phyloP scores from a whole-genome alignment of 1,140 invertebrate genomes.

The Chionoecetes opilio region DNA sequence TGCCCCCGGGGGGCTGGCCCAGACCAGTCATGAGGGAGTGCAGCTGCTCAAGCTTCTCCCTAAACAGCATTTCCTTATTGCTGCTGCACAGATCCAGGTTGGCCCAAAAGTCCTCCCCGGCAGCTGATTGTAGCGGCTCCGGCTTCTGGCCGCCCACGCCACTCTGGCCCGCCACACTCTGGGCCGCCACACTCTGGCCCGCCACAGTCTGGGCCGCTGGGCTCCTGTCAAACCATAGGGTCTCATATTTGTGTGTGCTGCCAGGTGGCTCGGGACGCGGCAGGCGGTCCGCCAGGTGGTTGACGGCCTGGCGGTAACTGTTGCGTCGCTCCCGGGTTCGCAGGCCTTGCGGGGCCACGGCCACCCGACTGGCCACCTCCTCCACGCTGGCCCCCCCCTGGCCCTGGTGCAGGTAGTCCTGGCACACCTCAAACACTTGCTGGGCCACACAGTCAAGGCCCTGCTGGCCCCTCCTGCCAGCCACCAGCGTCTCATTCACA shows the following conservation, averaged over 20 bases:
- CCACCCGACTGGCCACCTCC: conserved; percentile 81
- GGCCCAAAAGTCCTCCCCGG: conserved; percentile 63
- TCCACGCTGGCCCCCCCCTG: conserved; percentile 60
- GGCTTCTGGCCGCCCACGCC: neutral
- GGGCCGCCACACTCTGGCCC: neutral
- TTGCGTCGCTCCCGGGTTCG: conserved; percentile 83
- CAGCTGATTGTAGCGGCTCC: neutral
- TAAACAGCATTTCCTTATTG: conserved; percentile 74
- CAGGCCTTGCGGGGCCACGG: conserved; percentile 82
- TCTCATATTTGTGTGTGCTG: conserved; percentile 80
- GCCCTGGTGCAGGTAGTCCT: conserved; percentile 81
- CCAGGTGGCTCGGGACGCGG: conserved; percentile 40
- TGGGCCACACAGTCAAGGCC: conserved; percentile 75
- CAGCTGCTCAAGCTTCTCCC: conserved; percentile 76
- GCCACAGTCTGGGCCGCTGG: neutral
- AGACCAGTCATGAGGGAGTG: conserved; percentile 58
- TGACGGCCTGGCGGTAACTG: conserved; percentile 84
- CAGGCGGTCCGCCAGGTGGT: conserved; percentile 80
- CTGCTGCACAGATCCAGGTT: conserved; percentile 62
- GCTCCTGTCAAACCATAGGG: conserved; percentile 80
- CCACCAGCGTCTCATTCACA: conserved; percentile 76
- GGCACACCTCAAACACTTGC: conserved; percentile 76
- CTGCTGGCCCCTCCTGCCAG: neutral
- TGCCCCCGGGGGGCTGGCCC: neutral
- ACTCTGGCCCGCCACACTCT: no score